Evolutionary conservation across 2,888 invertebrate genomes (phyloP).

Genomic region (Drosophila recens): DNA sequence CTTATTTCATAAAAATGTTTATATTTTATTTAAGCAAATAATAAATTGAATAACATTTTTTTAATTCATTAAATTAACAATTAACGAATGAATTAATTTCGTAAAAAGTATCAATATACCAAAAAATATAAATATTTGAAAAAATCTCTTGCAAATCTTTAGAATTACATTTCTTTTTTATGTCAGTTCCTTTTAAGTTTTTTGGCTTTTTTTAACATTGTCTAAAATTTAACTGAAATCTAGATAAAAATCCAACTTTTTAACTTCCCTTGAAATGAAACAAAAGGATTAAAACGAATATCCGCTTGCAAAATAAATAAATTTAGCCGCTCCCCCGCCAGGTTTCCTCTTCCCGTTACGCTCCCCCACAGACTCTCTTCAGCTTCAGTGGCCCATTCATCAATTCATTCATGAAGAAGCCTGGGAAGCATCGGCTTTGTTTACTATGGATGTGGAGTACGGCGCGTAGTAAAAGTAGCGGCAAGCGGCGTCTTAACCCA

Average conservation of each 20-base stretch:
- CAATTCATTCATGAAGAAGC: conserved; percentile 79
- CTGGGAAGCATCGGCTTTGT: conserved; percentile 54
- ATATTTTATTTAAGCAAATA: too few relatives aligned
- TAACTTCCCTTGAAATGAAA: conserved; percentile 12
- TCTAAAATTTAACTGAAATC: neutral
- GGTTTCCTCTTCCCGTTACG: conserved; percentile 34
- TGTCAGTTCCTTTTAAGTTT: too few relatives aligned
- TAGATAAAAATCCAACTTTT: neutral
- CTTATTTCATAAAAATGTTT: too few relatives aligned
- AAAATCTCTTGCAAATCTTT: too few relatives aligned
- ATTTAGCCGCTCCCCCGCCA: neutral
- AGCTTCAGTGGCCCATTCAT: conserved; percentile 59
- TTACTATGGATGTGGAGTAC: conserved; percentile 57
- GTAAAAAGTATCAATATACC: too few relatives aligned
- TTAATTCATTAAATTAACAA: too few relatives aligned
- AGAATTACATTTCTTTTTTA: too few relatives aligned
- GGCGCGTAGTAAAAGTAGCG: conserved; percentile 71
- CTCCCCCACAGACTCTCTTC: conserved; percentile 14
- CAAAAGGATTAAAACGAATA: conserved; percentile 18
- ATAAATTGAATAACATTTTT: too few relatives aligned
- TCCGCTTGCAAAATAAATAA: conserved; percentile 23
- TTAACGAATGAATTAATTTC: too few relatives aligned
- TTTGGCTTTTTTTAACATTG: too few relatives aligned
- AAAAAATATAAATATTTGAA: too few relatives aligned
- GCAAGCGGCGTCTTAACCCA: conserved; percentile 60